Base-by-base conservation (phyloP, 1,140 invertebrate genomes). In the Rhopalosiphum padi region DNA sequence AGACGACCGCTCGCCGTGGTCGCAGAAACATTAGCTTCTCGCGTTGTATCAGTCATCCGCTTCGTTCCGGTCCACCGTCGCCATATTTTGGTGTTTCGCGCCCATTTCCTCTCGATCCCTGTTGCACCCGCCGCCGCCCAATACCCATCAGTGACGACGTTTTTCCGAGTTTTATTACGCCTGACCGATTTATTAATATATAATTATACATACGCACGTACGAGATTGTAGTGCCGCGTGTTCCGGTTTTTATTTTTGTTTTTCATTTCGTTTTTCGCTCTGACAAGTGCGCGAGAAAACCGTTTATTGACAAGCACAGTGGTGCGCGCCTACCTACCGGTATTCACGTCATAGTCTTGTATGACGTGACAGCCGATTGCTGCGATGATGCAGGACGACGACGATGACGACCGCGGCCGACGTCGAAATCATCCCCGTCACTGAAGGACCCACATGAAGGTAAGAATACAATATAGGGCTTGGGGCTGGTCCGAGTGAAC, bases 1-100 rank as follows among this genome's bases (percentile, higher is more conserved):
- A 93, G 48, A 53, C 77, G 91, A 93, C 91, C n/a, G 82, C 48
- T 41, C 23, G 91, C n/a, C 91, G 77, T 53, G 91, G 46, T 85
- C 77, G 25, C 23, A 51, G 8, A 30, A 25, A 21, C 89, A 30
- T 41, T 9, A n/a, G 25, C 21, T 5, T 2, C n/a, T 37, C 7
- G 41, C 37, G 68, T 43, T 8, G 30, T 30, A 18, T 15, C 41
- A 43, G 55, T n/a, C 53, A 30, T 11, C 60, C 46, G 48, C 82
- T 9, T 30, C 46, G 35, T 85, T 85, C 82, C 91, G 82, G 35
- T 35, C 37, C 37, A 9, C n/a, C 68, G n/a, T 68, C 41, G 7
- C 30, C 22, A 11, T 77, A 43, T 46, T 91, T 68, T 43, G 25
- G 9, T 18, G 48, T 68, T 91, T n/a, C 21, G 25, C 68, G 68